phyloP scores from a whole-genome alignment of 2,888 invertebrate genomes.

The Dilophus febrilis region DNA sequence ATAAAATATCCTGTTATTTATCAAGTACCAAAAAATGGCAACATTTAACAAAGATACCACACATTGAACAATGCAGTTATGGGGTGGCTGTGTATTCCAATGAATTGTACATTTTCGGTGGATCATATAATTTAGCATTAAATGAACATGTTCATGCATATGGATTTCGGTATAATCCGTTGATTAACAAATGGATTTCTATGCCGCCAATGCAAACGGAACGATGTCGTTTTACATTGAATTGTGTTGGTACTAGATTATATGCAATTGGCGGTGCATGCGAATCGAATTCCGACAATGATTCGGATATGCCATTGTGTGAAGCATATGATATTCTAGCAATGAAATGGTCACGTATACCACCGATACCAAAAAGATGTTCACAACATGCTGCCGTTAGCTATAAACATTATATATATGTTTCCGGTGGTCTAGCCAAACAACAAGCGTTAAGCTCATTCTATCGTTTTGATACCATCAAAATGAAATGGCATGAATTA shows the following conservation, averaged over 20 bases:
- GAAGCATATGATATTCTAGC: slow-evolving; percentile 41
- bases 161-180: slow-evolving; percentile 47
- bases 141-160: slow-evolving; percentile 53
- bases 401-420: slow-evolving; percentile 21
- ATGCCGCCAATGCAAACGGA: slow-evolving; percentile 49
- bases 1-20: slow-evolving; percentile 48
- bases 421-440: slow-evolving; percentile 27
- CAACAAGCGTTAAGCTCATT: slow-evolving; percentile 32
- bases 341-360: slow-evolving; percentile 41
- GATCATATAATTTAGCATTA: slow-evolving; percentile 49
- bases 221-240: slow-evolving; percentile 46
- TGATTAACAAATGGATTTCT: slow-evolving; percentile 44
- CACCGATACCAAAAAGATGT: slow-evolving; percentile 36
- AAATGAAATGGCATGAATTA: slow-evolving; percentile 36
- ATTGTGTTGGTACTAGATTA: slow-evolving; percentile 34
- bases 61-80: slow-evolving; percentile 56
- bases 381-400: slow-evolving; percentile 42
- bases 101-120: slow-evolving; percentile 50
- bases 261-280: slow-evolving; percentile 48
- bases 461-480: slow-evolving; percentile 34
- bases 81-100: slow-evolving; percentile 51
- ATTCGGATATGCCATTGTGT: slow-evolving; percentile 29
- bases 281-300: slow-evolving; percentile 32
- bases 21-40: slow-evolving; percentile 42
- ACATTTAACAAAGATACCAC: slow-evolving; percentile 48